A percentile compares a stretch with the other conserved stretches of the same genome.
phyloP scores from a whole-genome alignment of 1,140 invertebrate genomes.

The Drosophila murphyi region DNA sequence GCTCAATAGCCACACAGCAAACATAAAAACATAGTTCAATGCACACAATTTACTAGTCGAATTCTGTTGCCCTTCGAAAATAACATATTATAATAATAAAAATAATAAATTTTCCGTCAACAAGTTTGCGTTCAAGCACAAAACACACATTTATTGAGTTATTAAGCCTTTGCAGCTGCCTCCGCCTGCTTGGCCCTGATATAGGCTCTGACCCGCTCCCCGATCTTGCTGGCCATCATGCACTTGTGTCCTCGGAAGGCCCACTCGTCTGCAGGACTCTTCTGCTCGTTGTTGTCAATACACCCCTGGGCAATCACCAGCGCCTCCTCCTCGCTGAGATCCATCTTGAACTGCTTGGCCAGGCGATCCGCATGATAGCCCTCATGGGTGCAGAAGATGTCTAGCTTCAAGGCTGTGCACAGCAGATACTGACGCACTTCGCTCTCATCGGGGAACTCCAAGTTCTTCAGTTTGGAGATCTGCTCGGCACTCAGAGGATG shows the following conservation, averaged over 20 bases:
- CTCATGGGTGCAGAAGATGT: constrained; percentile 72
- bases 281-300: constrained; percentile 63
- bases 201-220: constrained; percentile 67
- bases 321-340: constrained; percentile 71
- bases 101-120: constrained; percentile 60
- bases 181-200: constrained; percentile 62
- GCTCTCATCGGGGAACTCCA: constrained; percentile 69
- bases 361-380: constrained; percentile 79
- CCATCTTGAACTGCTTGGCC: constrained; percentile 82
- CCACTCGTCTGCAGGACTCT: constrained; percentile 63
- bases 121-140: constrained; percentile 57
- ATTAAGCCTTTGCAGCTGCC: constrained; percentile 46
- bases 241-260: constrained; percentile 78
- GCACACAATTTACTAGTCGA: constrained; percentile 58
- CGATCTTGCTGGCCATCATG: constrained; percentile 77
- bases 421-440: constrained; percentile 72
- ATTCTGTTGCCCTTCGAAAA: constrained; percentile 53
- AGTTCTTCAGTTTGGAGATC: constrained; percentile 62
- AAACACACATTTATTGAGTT: constrained; percentile 12
- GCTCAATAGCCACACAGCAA: constrained; percentile 50
- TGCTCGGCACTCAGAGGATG: constrained; percentile 57
- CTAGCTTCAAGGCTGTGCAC: constrained; percentile 71
- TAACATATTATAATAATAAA: constrained; percentile 35
- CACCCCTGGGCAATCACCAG: constrained; percentile 68
- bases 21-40: constrained; percentile 58